Base-by-base conservation (phyloP, 1,140 invertebrate genomes). In the Gyrodactylus salaris region DNA sequence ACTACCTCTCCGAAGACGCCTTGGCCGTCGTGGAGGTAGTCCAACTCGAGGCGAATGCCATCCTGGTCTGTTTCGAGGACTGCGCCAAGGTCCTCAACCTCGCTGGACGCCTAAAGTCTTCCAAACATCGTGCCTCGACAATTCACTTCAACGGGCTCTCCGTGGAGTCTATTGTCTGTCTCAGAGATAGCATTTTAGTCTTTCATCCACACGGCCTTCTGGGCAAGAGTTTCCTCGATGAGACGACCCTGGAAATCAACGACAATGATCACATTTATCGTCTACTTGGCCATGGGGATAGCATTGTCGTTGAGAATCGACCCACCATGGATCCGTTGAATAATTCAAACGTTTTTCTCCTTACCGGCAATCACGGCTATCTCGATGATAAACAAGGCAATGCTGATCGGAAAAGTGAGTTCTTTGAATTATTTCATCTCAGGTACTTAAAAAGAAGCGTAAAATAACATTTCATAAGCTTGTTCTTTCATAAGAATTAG, bases 141-240 rank as follows among this genome's bases (percentile, higher is more conserved):
- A 71, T 71, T 21, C 7, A 71, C 26, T 71, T 71, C 23, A 71
- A 25, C 26, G 19, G 24, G 23, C 24, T 72, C 16, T 20, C 19
- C 23, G 24, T 72, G 16, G 24, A 22, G 2, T 27, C 16, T 7
- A 16, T 27, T 23, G 34, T 68, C 20, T 73, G 72, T 26, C 72
- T 73, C 24, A 22, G 26, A 25, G 72, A 73, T 24, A 68, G 34
- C 26, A 20, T 73, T 22, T 21, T 73, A 22, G 34, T 23, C 25
- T 73, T 73, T 69, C 68, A 73, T 73, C 34, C 23, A 21, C 21
- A 73, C 26, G 72, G 72, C 72, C 26, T 73, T 16, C 26, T n/a
- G 2, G 72, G 34, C 25, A 73, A 25, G 72, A 23, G 34, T 23
- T 73, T 73, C 68, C 23, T 69, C 26, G 7, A 7, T 71, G 21